Evolutionary conservation across 2,888 invertebrate genomes (phyloP).

Genomic region (Mechanitis mazaeus): DNA sequence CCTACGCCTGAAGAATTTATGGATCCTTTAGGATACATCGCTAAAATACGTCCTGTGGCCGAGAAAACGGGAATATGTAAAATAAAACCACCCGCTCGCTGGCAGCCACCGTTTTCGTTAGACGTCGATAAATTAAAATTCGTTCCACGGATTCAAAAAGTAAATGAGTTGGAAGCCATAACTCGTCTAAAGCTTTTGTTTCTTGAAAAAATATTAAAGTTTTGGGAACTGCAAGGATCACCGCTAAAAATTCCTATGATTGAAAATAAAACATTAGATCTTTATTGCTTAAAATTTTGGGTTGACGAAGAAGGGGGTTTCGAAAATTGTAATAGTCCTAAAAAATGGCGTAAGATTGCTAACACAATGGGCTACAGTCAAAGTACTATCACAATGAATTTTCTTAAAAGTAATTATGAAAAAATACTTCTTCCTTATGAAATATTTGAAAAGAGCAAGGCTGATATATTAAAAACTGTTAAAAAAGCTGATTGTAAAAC

Average conservation of each 20-base stretch:
- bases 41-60: slow-evolving; percentile 83
- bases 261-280: slow-evolving; percentile 82
- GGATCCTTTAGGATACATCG: slow-evolving; percentile 84
- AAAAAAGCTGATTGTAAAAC: slow-evolving; percentile 60
- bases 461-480: slow-evolving; percentile 64
- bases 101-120: slow-evolving; percentile 88
- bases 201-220: slow-evolving; percentile 83
- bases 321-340: slow-evolving; percentile 77
- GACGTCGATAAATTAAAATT: slow-evolving; percentile 80
- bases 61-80: slow-evolving; percentile 86
- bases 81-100: slow-evolving; percentile 84
- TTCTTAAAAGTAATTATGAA: slow-evolving; percentile 80
- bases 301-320: slow-evolving; percentile 77
- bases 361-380: slow-evolving; percentile 78
- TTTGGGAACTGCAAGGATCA: slow-evolving; percentile 84
- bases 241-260: slow-evolving; percentile 81
- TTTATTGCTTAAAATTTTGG: slow-evolving; percentile 80
- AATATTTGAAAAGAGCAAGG: slow-evolving; percentile 71
- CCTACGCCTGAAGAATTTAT: slow-evolving; percentile 84
- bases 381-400: slow-evolving; percentile 74
- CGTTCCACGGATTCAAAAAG: slow-evolving; percentile 73
- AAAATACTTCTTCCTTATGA: slow-evolving; percentile 82
- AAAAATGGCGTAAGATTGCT: slow-evolving; percentile 82
- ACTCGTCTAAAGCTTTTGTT: slow-evolving; percentile 84
- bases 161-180: slow-evolving; percentile 79